Conservation (phyloP, 2,888 invertebrate species). For the Pantelozetes paolii region DNA sequence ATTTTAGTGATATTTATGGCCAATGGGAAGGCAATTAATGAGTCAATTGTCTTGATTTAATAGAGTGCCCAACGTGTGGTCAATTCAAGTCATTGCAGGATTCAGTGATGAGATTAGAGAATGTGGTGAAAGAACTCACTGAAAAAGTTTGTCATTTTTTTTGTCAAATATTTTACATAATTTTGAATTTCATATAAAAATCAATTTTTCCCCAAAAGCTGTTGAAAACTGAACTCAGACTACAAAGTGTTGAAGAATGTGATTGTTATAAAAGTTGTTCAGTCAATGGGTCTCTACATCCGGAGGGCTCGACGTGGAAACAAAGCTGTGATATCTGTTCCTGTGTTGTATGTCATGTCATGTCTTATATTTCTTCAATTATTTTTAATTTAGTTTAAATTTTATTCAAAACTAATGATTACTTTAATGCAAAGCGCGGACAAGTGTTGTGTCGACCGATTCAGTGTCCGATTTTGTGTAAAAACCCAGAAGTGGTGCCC, state of each 20-base stretch:
- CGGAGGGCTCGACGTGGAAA: slow-evolving; percentile 80
- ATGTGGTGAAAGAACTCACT: slow-evolving; percentile 74
- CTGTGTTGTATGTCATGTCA: slow-evolving; percentile 65
- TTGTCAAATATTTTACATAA: background rate
- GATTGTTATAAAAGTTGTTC: slow-evolving; percentile 84
- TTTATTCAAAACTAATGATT: slow-evolving; percentile 29
- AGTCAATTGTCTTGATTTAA: too few species aligned
- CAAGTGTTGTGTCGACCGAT: slow-evolving; percentile 76
- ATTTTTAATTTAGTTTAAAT: slow-evolving; percentile 41
- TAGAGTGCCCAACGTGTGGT: slow-evolving; percentile 81
- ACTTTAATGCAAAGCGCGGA: slow-evolving; percentile 63
- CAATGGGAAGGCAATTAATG: too few species aligned
- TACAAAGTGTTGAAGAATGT: slow-evolving; percentile 75
- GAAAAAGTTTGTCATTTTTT: slow-evolving; percentile 65
- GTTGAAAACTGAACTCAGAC: slow-evolving; percentile 71
- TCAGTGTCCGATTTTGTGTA: slow-evolving; percentile 74
- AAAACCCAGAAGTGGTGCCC: slow-evolving; percentile 68
- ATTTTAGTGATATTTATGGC: slow-evolving; percentile 43
- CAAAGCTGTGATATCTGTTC: slow-evolving; percentile 79
- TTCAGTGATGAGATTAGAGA: slow-evolving; percentile 72
- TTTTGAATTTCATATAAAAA: background rate
- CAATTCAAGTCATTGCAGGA: slow-evolving; percentile 78
- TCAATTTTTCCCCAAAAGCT: slow-evolving; percentile 58
- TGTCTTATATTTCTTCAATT: slow-evolving; percentile 15
- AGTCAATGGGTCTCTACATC: slow-evolving; percentile 71